A percentile compares a stretch with the other conserved stretches of the same genome.
These are phyloP conservation scores for Anseranas semipalmata DNA, from an alignment of 2,113 vertebrate genomes.

Conservation along the genomic window DNA sequence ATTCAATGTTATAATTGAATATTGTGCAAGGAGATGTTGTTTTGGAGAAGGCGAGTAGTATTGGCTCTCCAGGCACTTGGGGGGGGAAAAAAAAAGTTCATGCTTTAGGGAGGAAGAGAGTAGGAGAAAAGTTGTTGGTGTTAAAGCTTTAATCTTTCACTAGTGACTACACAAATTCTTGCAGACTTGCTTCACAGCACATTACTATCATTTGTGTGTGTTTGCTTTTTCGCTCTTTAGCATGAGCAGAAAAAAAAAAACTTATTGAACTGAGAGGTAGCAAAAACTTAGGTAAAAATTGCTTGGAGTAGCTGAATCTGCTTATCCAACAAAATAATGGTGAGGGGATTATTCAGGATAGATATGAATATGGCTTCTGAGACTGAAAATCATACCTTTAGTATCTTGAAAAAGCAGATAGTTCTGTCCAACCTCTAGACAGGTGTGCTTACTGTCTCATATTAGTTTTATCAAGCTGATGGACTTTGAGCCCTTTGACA, in stretches of 20 bases:
- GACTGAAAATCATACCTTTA: neutral
- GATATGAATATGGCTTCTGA: neutral
- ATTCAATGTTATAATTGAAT: neutral
- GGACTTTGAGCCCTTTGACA: neutral
- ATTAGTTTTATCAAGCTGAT: neutral
- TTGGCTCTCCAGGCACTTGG: neutral
- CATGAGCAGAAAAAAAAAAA: neutral
- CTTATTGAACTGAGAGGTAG: neutral
- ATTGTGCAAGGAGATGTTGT: neutral
- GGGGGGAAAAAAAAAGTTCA: neutral
- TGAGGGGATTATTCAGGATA: neutral
- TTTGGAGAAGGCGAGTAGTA: neutral
- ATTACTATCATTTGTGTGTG: neutral
- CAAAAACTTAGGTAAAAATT: neutral
- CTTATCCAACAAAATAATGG: neutral
- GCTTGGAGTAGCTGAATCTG: neutral
- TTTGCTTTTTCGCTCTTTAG: neutral
- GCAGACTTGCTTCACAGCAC: neutral
- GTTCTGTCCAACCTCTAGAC: neutral
- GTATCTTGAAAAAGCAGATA: neutral
- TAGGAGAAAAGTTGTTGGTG: neutral
- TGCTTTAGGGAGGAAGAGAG: neutral
- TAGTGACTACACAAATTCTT: neutral
- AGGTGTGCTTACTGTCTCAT: neutral
- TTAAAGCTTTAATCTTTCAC: neutral